Base-by-base conservation (phyloP, 2,113 vertebrate species). In the Oryzias woworae region DNA sequence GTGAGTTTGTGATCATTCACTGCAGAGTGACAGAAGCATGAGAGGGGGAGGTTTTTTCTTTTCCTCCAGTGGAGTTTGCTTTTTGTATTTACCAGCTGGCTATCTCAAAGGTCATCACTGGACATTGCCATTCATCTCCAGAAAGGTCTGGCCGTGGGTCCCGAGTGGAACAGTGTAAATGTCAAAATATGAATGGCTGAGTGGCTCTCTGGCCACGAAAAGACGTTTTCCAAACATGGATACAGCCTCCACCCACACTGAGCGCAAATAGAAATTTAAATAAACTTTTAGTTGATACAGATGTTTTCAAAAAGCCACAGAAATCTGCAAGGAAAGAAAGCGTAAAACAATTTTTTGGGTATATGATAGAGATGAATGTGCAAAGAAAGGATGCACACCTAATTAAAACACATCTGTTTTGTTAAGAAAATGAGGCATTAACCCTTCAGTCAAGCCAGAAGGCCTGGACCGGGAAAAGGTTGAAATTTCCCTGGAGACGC, bases 401-500 rank as follows among this genome's bases (percentile, higher is more conserved):
- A 3, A 10, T 52, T 0, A 26, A 72, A 53, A 71, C n/a, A 36
- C 66, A 75, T 63, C 55, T 17, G 31, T 62, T 52, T 63, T 59
- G 15, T 46, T 53, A 7, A 43, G n/a, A 22, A 68, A 66, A 55
- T 47, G 50, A 47, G 8, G 44, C 57, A 55, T 17, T 55, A 64
- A 53, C 46, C 24, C 52, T 62, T 54, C 66, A 80, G 73, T 81
- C 69, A 82, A 49, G 75, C 66, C 58, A 54, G 20, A 47, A 31
- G 59, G 58, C 63, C 68, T 45, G 66, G 46, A 75, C 62, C 78
- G 71, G 73, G 47, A 71, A 81, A 31, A 75, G 57, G 74, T 72
- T 66, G 58, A 83, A 75, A 89, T 78, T 84, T 86, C 79, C 82
- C 80, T 6, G 14, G 78, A 73, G 84, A 75, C 50, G 59, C 59